Percentiles rank a stretch among this genome's conserved stretches.
Evolutionary conservation across 2,888 invertebrate species (phyloP).

Genomic region (Ophonus ardosiacus): DNA sequence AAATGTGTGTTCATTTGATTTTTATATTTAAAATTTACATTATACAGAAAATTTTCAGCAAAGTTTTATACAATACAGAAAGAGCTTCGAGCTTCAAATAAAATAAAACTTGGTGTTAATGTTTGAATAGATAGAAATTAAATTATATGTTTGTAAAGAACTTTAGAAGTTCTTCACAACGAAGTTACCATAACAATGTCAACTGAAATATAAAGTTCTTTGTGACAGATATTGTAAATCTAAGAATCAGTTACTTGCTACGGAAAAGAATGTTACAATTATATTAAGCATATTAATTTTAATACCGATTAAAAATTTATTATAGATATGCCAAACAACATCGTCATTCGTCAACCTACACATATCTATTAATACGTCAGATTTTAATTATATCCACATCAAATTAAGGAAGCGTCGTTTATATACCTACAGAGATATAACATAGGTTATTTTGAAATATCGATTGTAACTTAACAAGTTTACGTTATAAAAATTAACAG

Average conservation of each 20-base stretch:
- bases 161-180: not conserved
- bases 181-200: not conserved
- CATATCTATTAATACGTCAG: too few species aligned
- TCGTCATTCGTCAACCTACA: too few species aligned
- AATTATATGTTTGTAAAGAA: not conserved
- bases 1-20: not conserved
- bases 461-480: too few species aligned
- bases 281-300: too few species aligned
- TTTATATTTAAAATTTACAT: not conserved
- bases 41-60: not conserved
- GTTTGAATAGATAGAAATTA: not conserved
- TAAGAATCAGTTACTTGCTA: not conserved
- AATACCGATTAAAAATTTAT: too few species aligned
- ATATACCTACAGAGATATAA: too few species aligned
- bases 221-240: not conserved
- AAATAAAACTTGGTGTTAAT: not conserved
- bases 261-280: too few species aligned
- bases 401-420: too few species aligned
- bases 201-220: not conserved
- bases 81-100: not conserved
- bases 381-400: too few species aligned
- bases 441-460: too few species aligned
- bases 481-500: too few species aligned
- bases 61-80: not conserved
- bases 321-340: too few species aligned